Evolutionary conservation across 2,888 invertebrate genomes (phyloP).

Genomic region (Zhuqinia jingwanae): DNA sequence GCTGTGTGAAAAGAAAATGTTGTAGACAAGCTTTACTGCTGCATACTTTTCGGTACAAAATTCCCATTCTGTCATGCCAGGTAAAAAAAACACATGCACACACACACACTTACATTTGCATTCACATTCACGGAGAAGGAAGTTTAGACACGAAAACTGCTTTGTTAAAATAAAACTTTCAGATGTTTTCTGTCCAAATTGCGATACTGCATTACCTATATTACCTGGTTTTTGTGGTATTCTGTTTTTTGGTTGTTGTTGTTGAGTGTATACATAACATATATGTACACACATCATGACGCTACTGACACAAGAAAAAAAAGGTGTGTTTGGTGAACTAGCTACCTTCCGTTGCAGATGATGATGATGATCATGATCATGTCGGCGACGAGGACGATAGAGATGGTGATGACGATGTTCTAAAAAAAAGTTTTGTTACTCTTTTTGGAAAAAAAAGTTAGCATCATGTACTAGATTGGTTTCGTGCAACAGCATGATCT

Average conservation of each 20-base stretch:
- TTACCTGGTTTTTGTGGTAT: conserved; percentile 32
- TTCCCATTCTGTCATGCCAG: conserved; percentile 55
- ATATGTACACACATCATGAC: not conserved
- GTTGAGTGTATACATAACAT: not conserved
- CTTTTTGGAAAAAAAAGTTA: not conserved
- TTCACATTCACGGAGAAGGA: too few species aligned
- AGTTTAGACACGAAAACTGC: conserved; percentile 44
- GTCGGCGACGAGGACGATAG: too few species aligned
- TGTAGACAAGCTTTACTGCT: not conserved
- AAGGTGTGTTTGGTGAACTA: not conserved
- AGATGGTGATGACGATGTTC: conserved; percentile 3
- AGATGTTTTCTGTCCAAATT: conserved; percentile 49
- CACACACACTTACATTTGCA: too few species aligned
- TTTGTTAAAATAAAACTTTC: conserved; percentile 58
- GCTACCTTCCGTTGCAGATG: conserved; percentile 1
- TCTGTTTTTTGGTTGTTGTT: not conserved
- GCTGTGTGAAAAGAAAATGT: not conserved
- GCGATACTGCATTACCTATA: conserved; percentile 45
- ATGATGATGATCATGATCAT: not conserved
- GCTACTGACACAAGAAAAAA: not conserved
- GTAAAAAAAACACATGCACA: conserved; percentile 32
- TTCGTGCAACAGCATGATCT: conserved; percentile 23
- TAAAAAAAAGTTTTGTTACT: conserved; percentile 7
- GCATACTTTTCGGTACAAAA: conserved; percentile 20
- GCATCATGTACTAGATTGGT: conserved; percentile 7